These are phyloP conservation scores for Chunga burmeisteri DNA, from an alignment of 2,113 vertebrate genomes.

Conservation along the genomic window DNA sequence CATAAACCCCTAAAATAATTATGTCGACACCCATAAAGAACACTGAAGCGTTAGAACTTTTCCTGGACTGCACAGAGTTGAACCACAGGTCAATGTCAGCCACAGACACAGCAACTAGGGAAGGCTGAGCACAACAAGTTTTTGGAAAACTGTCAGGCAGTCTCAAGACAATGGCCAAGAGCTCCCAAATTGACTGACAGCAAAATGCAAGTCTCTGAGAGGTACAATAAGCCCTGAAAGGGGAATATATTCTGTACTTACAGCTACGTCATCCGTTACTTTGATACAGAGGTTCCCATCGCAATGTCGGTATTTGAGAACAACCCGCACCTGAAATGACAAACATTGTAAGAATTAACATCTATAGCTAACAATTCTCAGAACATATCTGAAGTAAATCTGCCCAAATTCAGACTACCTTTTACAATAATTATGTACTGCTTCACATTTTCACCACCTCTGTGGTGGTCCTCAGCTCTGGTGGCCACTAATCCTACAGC, in stretches of 20 bases:
- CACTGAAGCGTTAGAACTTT: background rate
- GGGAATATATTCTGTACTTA: conserved; percentile 72
- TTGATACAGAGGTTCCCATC: conserved; percentile 96
- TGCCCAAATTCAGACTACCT: background rate
- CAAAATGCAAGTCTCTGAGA: background rate
- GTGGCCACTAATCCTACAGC: background rate
- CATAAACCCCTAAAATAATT: background rate
- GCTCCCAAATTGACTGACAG: background rate
- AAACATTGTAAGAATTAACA: conserved; percentile 35
- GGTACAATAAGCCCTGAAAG: background rate
- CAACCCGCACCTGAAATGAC: conserved; percentile 88
- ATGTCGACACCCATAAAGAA: background rate
- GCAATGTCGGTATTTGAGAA: conserved; percentile 95
- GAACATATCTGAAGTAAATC: background rate
- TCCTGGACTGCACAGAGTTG: too few species aligned
- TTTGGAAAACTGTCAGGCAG: background rate
- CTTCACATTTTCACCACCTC: background rate
- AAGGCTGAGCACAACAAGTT: background rate
- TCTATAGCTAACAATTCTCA: background rate
- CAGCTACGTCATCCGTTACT: conserved; percentile 94
- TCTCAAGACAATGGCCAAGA: background rate
- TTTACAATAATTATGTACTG: background rate
- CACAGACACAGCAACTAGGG: background rate
- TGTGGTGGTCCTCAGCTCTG: background rate
- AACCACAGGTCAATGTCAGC: background rate